Conservation (phyloP, 2,888 invertebrate species). For the Drosophila cracens region DNA sequence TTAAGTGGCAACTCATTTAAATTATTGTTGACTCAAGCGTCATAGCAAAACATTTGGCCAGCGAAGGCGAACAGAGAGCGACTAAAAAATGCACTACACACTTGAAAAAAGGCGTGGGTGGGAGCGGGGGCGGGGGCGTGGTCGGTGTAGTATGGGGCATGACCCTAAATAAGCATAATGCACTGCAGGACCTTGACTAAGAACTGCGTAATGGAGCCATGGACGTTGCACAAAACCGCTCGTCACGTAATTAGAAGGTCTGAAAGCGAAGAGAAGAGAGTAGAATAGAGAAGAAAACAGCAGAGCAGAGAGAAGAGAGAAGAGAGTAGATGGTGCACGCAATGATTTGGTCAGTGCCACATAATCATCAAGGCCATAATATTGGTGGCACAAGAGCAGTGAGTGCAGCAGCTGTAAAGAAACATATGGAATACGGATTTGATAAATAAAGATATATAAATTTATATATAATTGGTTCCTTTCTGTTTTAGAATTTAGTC, state of each 20-base stretch:
- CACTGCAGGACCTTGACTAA: conserved; percentile 57
- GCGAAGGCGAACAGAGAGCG: conserved; percentile 36
- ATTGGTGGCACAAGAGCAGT: not conserved
- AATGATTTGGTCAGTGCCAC: not conserved
- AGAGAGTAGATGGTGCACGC: not conserved
- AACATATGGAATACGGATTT: too few relatives aligned
- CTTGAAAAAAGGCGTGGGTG: not conserved
- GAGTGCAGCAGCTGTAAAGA: not conserved
- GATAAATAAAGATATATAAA: not conserved
- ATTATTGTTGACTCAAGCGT: conserved; percentile 82
- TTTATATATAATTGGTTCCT: not conserved
- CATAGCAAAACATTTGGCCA: conserved; percentile 76
- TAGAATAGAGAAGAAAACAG: not conserved
- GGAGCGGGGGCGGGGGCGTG: not conserved
- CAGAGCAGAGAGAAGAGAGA: not conserved
- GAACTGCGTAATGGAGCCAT: conserved; percentile 47
- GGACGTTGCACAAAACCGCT: conserved; percentile 38
- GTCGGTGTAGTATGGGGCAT: not conserved
- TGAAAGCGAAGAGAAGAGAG: not conserved
- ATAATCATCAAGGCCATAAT: not conserved
- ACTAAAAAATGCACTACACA: conserved; percentile 22
- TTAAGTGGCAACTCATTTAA: conserved; percentile 83
- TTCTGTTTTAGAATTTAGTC: not conserved
- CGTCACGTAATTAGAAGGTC: conserved; percentile 44
- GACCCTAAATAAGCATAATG: conserved; percentile 66